Conservation (phyloP, 2,113 vertebrate genomes). For the Gnathonemus echidnorhynchus region DNA sequence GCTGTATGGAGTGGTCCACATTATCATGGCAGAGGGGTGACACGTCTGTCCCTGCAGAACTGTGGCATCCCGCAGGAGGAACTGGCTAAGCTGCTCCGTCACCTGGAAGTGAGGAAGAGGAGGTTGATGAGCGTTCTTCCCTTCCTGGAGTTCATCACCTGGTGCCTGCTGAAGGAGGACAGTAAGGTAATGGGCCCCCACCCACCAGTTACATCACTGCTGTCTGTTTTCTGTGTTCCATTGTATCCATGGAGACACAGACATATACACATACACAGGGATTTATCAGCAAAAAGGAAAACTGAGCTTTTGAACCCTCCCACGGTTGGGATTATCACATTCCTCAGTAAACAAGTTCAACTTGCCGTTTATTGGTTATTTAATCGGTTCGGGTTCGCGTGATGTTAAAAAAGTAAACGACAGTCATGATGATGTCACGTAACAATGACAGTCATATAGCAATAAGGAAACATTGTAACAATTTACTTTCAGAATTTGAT, state of each 20-base stretch:
- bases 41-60: background rate
- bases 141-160: slow-evolving; percentile 43
- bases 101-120: slow-evolving; percentile 34
- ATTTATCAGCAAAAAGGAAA: background rate
- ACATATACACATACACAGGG: background rate
- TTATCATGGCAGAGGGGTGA: background rate
- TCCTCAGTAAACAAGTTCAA: background rate
- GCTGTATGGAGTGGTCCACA: background rate
- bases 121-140: slow-evolving; percentile 29
- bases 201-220: background rate
- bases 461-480: background rate
- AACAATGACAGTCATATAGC: background rate
- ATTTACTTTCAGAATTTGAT: background rate
- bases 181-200: slow-evolving; percentile 17
- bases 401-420: background rate
- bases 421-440: background rate
- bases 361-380: background rate
- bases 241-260: background rate
- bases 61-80: slow-evolving; percentile 32
- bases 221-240: background rate
- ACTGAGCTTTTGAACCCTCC: background rate
- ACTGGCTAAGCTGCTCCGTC: slow-evolving; percentile 26
- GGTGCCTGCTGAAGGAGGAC: slow-evolving; percentile 36
- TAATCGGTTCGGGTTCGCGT: background rate
- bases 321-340: background rate